These are phyloP conservation scores for Synergus japonicus DNA, from an alignment of 2,888 invertebrate genomes.

Conservation along the genomic window DNA sequence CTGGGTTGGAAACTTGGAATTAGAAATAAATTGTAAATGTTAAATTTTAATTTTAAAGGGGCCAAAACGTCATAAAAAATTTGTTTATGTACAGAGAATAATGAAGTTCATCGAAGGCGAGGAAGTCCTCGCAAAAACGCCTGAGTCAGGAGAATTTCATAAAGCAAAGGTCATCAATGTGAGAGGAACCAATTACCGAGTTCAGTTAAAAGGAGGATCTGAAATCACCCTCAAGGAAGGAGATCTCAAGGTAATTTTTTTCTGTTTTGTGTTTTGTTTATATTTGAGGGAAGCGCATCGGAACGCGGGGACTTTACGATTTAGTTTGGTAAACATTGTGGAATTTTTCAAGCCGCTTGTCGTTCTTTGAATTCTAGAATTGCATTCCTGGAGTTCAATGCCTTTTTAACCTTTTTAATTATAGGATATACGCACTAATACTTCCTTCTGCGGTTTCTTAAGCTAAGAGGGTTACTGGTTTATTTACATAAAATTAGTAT, in stretches of 20 bases:
- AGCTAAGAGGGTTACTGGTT: background rate
- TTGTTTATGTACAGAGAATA: conserved; percentile 44
- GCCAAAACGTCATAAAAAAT: conserved; percentile 24
- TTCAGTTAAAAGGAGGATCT: conserved; percentile 67
- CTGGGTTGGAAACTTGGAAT: background rate
- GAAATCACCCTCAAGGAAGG: conserved; percentile 62
- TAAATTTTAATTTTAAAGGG: conserved; percentile 40
- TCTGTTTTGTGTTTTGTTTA: background rate
- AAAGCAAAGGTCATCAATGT: conserved; percentile 64
- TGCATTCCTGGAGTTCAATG: background rate
- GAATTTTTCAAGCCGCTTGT: background rate
- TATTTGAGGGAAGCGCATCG: background rate
- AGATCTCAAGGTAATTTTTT: conserved; percentile 64
- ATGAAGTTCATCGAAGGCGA: conserved; percentile 69
- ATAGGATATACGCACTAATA: background rate
- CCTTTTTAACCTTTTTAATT: background rate
- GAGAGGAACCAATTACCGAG: conserved; percentile 64
- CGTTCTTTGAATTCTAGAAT: background rate
- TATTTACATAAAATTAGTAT: background rate
- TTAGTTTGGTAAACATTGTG: background rate
- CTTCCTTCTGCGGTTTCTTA: background rate
- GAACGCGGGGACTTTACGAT: background rate
- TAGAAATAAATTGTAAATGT: conserved; percentile 49
- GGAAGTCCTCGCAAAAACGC: conserved; percentile 69
- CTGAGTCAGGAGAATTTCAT: conserved; percentile 62